These are phyloP conservation scores for Prionace glauca DNA, from an alignment of 2,797 vertebrate species.

Conservation along the genomic window DNA sequence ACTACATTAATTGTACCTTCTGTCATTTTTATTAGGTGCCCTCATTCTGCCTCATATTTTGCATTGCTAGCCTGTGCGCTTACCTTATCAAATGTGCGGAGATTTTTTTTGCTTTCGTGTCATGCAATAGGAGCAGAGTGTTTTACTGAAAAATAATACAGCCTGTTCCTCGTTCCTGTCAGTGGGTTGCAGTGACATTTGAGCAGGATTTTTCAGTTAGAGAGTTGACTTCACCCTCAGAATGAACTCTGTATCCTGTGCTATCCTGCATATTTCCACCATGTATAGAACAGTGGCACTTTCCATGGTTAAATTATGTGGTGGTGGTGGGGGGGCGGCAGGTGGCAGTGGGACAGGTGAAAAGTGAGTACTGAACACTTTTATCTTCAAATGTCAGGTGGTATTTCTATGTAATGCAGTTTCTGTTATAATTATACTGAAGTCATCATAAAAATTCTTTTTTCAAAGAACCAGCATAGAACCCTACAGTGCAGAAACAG, in stretches of 20 bases:
- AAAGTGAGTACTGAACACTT: background rate
- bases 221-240: background rate
- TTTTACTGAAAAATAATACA: background rate
- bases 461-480: no score
- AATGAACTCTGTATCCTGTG: background rate
- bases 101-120: background rate
- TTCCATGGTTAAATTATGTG: background rate
- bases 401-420: background rate
- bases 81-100: background rate
- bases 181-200: conserved; percentile 25
- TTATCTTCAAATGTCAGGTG: background rate
- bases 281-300: background rate
- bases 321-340: no score
- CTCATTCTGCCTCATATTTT: background rate
- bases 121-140: background rate
- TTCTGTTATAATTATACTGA: background rate
- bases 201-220: background rate
- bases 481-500: no score
- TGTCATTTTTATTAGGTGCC: background rate
- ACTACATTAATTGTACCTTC: background rate
- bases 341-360: no score
- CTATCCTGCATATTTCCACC: background rate
- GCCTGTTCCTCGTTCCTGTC: background rate
- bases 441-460: background rate
- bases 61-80: no score